Base-by-base conservation (phyloP, 2,113 vertebrate genomes). In the Hiodon tergisus region DNA sequence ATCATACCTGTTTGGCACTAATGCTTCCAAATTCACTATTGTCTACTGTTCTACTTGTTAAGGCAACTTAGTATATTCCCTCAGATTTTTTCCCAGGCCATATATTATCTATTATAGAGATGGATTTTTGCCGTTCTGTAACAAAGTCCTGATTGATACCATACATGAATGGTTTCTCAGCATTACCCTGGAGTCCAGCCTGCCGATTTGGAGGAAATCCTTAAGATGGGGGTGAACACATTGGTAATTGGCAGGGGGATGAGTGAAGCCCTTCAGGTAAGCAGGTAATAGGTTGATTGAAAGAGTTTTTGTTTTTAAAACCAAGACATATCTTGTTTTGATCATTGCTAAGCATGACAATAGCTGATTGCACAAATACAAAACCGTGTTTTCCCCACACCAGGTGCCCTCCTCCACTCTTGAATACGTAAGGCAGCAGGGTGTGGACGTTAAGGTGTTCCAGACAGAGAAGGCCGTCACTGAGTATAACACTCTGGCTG, bases 171-270 rank as follows among this genome's bases (percentile, higher is more conserved):
- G 51, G 5, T 60, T 17, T 60, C 67, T 70, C 69, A 98, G 97
- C 97, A 98, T 83, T 75, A 87, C 77, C 96, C 96, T 3, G 96
- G 97, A 65, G 96, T 99, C 2, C 97, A 98, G 47, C 94, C 96
- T 2, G 92, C 95, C 16, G 96, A 99, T 52, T 85, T 97, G 74
- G 95, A 99, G 75, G 97, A 98, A 88, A 90, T 99, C 13, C 81
- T 94, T 72, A 87, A 86, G 82, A 95, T 93, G 73, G 95, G 94
- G 0, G 86, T 94, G 0, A 81, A 93, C 71, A 88, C 88, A 0
- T 53, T 98, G 78, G 94, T 98, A 8, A 98, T 99, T 1, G 97
- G 97, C 65, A 87, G 94, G 78, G 96, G 97, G 59, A 98, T 98
- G 97, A 95, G 80, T 0, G 94, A 97, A 86, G 94, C 93, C 46